These are phyloP conservation scores for Eulemur coronatus DNA, from an alignment of 2,797 vertebrate genomes.

Conservation along the genomic window DNA sequence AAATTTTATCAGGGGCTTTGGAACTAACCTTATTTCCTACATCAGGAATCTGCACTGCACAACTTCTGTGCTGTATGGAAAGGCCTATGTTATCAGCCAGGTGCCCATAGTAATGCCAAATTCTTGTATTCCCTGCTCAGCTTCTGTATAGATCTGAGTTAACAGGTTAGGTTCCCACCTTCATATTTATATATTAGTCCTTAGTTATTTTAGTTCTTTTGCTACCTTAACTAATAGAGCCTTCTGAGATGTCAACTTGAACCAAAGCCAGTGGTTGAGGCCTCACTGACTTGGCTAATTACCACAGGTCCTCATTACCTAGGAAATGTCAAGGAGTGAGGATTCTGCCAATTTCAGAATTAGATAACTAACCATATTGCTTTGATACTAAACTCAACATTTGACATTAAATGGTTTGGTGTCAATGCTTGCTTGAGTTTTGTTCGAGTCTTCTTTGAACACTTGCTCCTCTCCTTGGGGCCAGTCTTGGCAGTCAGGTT, in stretches of 20 bases:
- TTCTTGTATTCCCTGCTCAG: neutral
- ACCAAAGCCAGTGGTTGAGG: neutral
- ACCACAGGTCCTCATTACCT: neutral
- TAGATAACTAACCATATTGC: neutral
- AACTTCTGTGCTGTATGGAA: neutral
- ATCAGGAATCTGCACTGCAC: neutral
- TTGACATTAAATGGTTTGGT: neutral
- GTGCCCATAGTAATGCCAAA: neutral
- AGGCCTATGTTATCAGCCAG: neutral
- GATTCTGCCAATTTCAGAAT: neutral
- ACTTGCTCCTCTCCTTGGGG: neutral
- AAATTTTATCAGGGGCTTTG: neutral
- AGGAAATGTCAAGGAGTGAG: neutral
- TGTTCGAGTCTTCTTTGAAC: neutral
- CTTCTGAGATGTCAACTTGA: neutral
- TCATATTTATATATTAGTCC: neutral
- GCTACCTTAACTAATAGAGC: neutral
- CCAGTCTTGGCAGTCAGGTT: neutral
- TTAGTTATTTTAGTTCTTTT: neutral
- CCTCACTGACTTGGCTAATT: neutral
- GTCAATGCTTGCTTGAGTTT: neutral
- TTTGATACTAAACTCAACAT: neutral
- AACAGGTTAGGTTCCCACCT: neutral
- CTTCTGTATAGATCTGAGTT: neutral
- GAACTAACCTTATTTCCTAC: neutral